Percentiles rank a stretch among this genome's conserved stretches.
These are phyloP conservation scores for Biston betularia DNA, from an alignment of 2,888 invertebrate genomes.

Conservation along the genomic window DNA sequence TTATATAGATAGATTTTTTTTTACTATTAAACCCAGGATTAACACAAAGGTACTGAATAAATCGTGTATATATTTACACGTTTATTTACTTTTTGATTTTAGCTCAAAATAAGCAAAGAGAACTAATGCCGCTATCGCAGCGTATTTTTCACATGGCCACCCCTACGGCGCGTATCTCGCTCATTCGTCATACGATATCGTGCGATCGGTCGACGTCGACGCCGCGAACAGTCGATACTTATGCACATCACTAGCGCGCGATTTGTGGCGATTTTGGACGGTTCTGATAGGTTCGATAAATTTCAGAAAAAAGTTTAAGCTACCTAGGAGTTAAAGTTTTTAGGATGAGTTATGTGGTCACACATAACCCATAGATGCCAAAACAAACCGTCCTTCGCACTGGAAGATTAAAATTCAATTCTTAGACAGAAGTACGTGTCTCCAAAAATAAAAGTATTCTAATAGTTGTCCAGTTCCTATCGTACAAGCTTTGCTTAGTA, in stretches of 20 bases:
- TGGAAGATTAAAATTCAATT: too few species aligned
- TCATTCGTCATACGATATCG: conserved; percentile 77
- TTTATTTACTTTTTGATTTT: not conserved
- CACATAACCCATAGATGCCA: too few species aligned
- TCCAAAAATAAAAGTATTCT: too few species aligned
- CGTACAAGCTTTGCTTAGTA: too few species aligned
- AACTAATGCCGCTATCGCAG: not conserved
- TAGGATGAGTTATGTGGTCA: too few species aligned
- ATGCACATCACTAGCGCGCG: conserved; percentile 36
- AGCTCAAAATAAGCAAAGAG: conserved; percentile 5
- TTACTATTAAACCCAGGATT: too few species aligned
- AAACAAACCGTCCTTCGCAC: too few species aligned
- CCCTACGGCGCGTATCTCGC: conserved; percentile 58
- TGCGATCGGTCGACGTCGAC: conserved; percentile 59
- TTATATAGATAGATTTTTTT: too few species aligned
- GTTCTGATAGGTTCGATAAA: conserved; percentile 6
- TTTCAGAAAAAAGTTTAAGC: not conserved
- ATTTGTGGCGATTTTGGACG: conserved; percentile 18
- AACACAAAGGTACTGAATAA: not conserved
- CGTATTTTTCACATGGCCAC: conserved; percentile 55
- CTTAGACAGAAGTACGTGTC: too few species aligned
- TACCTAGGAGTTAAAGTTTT: not conserved
- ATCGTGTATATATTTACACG: not conserved
- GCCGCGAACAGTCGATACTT: conserved; percentile 48
- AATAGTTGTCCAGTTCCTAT: too few species aligned